These are phyloP conservation scores for Myopa testacea DNA, from an alignment of 2,888 invertebrate genomes.

Conservation along the genomic window DNA sequence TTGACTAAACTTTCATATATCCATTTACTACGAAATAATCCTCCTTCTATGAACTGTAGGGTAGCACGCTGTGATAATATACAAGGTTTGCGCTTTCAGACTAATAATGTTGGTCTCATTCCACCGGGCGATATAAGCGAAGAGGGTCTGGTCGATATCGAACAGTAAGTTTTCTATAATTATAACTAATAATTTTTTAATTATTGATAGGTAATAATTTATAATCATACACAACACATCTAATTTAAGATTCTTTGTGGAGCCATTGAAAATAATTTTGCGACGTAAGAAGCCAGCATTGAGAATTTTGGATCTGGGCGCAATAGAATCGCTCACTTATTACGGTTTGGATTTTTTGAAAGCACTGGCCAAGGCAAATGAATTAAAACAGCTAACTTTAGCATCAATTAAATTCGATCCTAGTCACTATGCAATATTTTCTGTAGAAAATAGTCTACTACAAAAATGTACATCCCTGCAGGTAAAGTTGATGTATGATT, in stretches of 20 bases:
- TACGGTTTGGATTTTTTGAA: constrained; percentile 65
- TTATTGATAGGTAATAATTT: background rate
- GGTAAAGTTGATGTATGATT: constrained; percentile 56
- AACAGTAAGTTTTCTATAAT: constrained; percentile 58
- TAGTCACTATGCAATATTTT: constrained; percentile 73
- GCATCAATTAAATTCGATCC: constrained; percentile 82
- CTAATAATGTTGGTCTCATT: constrained; percentile 62
- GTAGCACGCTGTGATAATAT: constrained; percentile 65
- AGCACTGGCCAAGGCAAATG: constrained; percentile 69
- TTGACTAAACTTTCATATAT: too few relatives aligned
- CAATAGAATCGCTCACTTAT: constrained; percentile 66
- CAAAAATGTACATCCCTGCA: constrained; percentile 73
- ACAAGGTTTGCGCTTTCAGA: constrained; percentile 64
- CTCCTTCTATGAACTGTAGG: constrained; percentile 48
- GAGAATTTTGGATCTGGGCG: constrained; percentile 65
- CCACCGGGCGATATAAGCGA: constrained; percentile 62
- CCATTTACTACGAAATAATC: background rate
- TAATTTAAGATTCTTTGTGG: constrained; percentile 61
- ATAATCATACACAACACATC: background rate
- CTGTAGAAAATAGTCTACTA: constrained; percentile 71
- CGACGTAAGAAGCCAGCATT: constrained; percentile 62
- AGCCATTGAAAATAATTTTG: constrained; percentile 64
- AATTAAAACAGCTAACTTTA: constrained; percentile 74
- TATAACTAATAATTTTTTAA: background rate
- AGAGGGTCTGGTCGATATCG: constrained; percentile 63